Evolutionary conservation across 2,113 vertebrate species (phyloP).

Genomic region (Actinemys pallida): DNA sequence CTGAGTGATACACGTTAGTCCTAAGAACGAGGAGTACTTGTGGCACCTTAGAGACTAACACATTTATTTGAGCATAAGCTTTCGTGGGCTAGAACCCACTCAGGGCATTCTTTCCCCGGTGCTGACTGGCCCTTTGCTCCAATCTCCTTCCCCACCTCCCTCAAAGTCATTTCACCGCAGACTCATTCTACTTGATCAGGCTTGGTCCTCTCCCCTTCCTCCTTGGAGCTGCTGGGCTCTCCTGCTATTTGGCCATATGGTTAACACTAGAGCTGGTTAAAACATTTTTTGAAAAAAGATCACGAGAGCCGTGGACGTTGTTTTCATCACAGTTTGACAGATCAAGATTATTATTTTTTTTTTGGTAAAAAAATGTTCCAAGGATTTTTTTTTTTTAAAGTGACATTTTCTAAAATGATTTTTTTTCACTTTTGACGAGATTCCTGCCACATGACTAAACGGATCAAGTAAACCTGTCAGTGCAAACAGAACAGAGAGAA

Average conservation of each 20-base stretch:
- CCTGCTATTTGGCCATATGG: background rate
- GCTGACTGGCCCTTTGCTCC: background rate
- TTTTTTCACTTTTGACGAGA: background rate
- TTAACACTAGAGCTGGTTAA: background rate
- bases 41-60: too few species aligned
- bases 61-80: too few species aligned
- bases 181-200: too few species aligned
- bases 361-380: background rate
- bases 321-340: background rate
- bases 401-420: background rate
- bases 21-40: too few species aligned
- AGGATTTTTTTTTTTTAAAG: background rate
- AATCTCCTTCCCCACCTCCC: background rate
- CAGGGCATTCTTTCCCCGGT: background rate
- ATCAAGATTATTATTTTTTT: background rate
- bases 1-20: background rate
- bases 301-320: background rate
- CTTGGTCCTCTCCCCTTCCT: too few species aligned
- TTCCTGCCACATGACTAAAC: background rate
- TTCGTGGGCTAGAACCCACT: background rate
- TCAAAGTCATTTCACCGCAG: background rate
- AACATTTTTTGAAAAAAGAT: background rate
- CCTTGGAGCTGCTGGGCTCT: background rate
- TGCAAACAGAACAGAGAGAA: background rate
- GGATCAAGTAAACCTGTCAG: too few species aligned